These are phyloP conservation scores for Aldabrachelys gigantea DNA, from an alignment of 2,113 vertebrate genomes.

Conservation along the genomic window DNA sequence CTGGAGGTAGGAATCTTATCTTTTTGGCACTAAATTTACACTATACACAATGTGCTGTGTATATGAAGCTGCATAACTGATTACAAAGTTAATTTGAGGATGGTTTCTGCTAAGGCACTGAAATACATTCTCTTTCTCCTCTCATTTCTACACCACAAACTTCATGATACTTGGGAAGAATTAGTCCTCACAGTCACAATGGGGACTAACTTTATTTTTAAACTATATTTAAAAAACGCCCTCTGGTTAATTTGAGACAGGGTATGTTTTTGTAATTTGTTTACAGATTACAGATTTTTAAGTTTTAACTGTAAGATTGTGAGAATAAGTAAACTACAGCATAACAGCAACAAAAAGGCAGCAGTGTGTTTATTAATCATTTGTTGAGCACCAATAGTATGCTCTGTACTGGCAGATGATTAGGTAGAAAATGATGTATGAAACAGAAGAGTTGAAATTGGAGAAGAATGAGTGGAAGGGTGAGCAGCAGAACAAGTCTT, in stretches of 20 bases:
- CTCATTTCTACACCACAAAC: neutral
- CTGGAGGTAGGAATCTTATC: neutral
- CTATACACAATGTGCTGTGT: constrained; percentile 1
- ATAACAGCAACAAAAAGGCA: neutral
- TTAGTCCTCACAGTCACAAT: neutral
- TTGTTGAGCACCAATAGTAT: neutral
- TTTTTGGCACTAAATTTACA: neutral
- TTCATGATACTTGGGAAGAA: neutral
- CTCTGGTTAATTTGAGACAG: neutral
- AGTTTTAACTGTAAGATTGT: neutral
- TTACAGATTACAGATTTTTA: neutral
- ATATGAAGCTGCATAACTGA: constrained; percentile 35
- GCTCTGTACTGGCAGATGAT: neutral
- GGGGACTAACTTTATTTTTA: neutral
- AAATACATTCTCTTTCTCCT: neutral
- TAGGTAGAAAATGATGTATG: neutral
- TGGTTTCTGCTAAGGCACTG: neutral
- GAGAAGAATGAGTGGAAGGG: neutral
- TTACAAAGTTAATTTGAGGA: constrained; percentile 33
- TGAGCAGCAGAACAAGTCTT: neutral
- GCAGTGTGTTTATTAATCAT: neutral
- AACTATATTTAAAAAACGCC: neutral
- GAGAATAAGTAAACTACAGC: neutral
- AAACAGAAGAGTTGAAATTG: neutral
- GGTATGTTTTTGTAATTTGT: neutral